Base-by-base conservation (phyloP, 2,797 vertebrate genomes). In the Danio aesculapii region DNA sequence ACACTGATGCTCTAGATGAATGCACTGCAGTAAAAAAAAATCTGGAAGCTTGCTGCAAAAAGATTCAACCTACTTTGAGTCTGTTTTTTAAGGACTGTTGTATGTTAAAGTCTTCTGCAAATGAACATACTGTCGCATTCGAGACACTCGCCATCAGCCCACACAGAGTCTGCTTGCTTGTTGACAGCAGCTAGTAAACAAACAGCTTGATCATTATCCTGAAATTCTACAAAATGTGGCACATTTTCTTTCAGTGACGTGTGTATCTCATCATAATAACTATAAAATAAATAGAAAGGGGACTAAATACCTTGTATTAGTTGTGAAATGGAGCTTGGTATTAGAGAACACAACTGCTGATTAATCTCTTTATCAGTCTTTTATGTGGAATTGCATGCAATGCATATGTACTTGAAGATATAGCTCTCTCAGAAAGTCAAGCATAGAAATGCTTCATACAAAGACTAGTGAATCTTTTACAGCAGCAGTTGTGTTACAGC, bases 161-260 rank as follows among this genome's bases (percentile, higher is more conserved):
- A 84, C 85, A 52, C 53, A 19, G 73, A 49, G 79, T 76, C 79
- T 82, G 83, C 55, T 58, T 62, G 73, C 46, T 70, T 61, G 41
- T 55, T 30, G 63, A 13, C 39, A 81, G 77, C 14, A 69, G 50
- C 77, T 78, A 77, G 85, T 80, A 83, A 86, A 84, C 85, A 84
- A 80, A 84, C 75, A 66, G 80, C 63, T 70, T 75, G 49, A 77
- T 84, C 64, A 70, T 84, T 78, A 81, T 19, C 14, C 58, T 43
- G 59, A 63, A 11, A 52, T 21, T 6, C 52, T 50, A 75, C 30
- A 30, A 70, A 72, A 75, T 16, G 13, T 75, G 49, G 3, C 44
- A 7, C 30, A 12, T 4, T n/a, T 49, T 82, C 39, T 17, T 17
- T 46, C 30, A 5, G 0, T 17, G n/a, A 61, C 17, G 14, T 39